Base-by-base conservation (phyloP, 2,888 invertebrate genomes). In the Piscicola geometra region DNA sequence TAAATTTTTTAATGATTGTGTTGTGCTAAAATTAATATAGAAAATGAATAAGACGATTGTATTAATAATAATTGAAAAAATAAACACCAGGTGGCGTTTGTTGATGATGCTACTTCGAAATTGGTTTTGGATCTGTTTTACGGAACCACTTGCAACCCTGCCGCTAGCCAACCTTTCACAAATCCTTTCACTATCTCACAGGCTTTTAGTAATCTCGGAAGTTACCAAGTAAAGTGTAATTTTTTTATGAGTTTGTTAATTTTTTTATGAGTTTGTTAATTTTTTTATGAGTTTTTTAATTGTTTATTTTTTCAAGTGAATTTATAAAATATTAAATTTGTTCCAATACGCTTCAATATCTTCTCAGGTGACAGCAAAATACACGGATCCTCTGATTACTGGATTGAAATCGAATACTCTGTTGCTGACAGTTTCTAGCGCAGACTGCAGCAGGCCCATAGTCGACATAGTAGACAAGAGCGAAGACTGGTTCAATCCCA, bases 401-500 rank as follows among this genome's bases (percentile, higher is more conserved):
- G 60, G n/a, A 3, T 15, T 56, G 60, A 5, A 56, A 21, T 3
- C 60, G 3, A 21, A 18, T 25, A 9, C 60, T 18, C 3, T 25
- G 3, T n/a, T 56, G 9, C 60, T 56, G 3, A 56, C 60, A 5
- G n/a, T 56, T 56, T 56, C 60, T 25, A n/a, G n/a, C 60, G 3
- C n/a, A 18, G 60, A 56, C 25, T 56, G 60, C 25, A 18, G 25
- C 21, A 56, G 60, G 60, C 60, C 60, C n/a, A 9, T 18, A 21
- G 60, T 56, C 3, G 25, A 25, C 60, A 56, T 56, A 15, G 25
- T n/a, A 3, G n/a, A 56, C 21, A 3, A 9, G 12, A 56, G n/a
- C 25, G n/a, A 56, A 56, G 12, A 56, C 60, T 56, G 60, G 60
- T 56, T 56, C 60, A 21, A 56, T n/a, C 60, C 60, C 60, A 3